Evolutionary conservation across 2,113 vertebrate genomes (phyloP).

Genomic region (Heptranchias perlo): DNA sequence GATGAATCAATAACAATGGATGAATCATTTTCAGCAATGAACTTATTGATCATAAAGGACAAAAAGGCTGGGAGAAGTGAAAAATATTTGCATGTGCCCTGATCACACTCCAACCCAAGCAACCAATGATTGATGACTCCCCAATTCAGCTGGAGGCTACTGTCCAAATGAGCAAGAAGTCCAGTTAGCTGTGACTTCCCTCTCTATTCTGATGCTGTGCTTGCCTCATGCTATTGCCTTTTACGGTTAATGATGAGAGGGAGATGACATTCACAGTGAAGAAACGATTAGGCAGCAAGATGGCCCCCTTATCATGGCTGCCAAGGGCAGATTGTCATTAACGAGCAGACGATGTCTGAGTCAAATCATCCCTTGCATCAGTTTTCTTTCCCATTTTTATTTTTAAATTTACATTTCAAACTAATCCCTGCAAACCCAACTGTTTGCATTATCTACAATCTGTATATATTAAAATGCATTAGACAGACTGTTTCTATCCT

Average conservation of each 20-base stretch:
- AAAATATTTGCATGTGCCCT: background rate
- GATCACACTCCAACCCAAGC: background rate
- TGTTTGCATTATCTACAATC: background rate
- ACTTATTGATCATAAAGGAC: too few species aligned
- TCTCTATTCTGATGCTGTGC: background rate
- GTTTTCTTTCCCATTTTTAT: background rate
- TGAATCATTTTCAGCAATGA: too few species aligned
- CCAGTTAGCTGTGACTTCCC: background rate
- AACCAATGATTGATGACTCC: background rate
- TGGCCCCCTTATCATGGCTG: background rate
- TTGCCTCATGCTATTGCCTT: background rate
- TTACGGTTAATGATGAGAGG: background rate
- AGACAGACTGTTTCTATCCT: background rate
- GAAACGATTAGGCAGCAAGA: background rate
- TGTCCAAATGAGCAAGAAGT: background rate
- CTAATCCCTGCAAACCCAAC: background rate
- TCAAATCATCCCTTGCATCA: background rate
- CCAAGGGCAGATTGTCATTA: background rate
- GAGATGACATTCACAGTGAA: background rate
- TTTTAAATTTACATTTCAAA: background rate
- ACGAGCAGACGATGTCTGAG: background rate
- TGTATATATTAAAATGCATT: background rate
- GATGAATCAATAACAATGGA: too few species aligned
- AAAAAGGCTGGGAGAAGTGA: background rate
- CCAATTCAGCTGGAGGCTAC: background rate